Conservation (phyloP, 2,113 vertebrate genomes). For the Oriolus oriolus region DNA sequence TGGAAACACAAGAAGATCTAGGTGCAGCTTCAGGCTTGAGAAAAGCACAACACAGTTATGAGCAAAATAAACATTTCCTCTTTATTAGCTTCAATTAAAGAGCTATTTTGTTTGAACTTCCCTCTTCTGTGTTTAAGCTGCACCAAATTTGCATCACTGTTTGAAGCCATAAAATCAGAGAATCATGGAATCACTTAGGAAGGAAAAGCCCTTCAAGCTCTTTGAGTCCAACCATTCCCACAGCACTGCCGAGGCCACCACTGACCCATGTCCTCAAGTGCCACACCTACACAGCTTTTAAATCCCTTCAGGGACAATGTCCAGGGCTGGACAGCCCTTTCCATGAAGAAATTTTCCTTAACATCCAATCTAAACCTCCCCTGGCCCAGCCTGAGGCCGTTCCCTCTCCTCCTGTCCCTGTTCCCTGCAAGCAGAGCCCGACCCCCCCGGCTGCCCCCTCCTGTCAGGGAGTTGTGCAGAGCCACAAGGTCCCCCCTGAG, state of each 20-base stretch:
- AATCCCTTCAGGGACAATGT: background rate
- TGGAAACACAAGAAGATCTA: background rate
- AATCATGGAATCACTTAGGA: background rate
- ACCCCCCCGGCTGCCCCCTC: background rate
- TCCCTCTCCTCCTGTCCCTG: background rate
- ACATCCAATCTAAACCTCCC: rapidly evolving
- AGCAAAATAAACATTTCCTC: background rate
- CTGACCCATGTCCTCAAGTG: background rate
- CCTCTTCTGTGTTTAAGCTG: background rate
- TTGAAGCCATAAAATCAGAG: background rate
- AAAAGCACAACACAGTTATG: background rate
- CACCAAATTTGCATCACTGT: background rate
- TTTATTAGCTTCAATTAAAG: background rate
- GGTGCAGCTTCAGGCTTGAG: background rate
- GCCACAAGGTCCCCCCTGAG: background rate
- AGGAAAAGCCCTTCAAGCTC: background rate
- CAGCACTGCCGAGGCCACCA: background rate
- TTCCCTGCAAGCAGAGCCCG: background rate
- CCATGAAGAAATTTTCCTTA: background rate
- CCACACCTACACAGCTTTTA: background rate
- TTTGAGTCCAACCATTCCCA: background rate
- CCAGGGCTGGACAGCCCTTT: no score
- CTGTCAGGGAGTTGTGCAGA: background rate
- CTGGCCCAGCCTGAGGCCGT: rapidly evolving
- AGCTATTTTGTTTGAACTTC: background rate